Evolutionary conservation across 2,888 invertebrate genomes (phyloP).

Genomic region (Apodemia zela): DNA sequence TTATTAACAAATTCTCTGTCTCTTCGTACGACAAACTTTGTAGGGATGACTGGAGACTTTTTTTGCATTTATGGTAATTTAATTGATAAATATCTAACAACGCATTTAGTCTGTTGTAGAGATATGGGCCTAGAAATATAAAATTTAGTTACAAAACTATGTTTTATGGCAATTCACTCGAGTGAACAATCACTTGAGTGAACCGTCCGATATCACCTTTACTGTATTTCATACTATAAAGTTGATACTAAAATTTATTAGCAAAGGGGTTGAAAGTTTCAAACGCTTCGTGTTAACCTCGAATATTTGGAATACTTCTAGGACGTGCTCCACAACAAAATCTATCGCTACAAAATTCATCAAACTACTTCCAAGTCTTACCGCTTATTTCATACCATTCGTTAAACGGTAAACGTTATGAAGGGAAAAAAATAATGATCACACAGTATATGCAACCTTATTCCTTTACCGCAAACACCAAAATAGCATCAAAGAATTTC

Average conservation of each 20-base stretch:
- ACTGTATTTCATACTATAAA: background rate
- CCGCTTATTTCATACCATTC: conserved; percentile 25
- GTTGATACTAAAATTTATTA: conserved; percentile 7
- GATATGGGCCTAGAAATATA: too few species aligned
- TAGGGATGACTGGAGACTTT: too few species aligned
- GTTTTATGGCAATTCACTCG: too few species aligned
- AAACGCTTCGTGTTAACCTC: background rate
- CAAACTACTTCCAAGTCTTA: conserved; percentile 26
- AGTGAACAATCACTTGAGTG: too few species aligned
- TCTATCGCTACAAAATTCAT: conserved; percentile 28
- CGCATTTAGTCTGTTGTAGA: too few species aligned
- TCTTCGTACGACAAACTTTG: too few species aligned
- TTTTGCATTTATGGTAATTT: too few species aligned
- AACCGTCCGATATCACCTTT: too few species aligned
- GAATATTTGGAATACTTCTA: conserved; percentile 17
- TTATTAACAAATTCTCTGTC: too few species aligned
- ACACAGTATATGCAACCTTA: conserved; percentile 25
- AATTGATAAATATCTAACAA: too few species aligned
- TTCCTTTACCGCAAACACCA: conserved; percentile 21
- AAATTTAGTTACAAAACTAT: too few species aligned
- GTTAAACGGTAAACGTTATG: conserved; percentile 44
- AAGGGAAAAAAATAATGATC: conserved; percentile 35
- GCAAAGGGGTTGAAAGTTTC: conserved; percentile 5
- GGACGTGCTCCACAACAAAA: conserved; percentile 23
- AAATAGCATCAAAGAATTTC: conserved; percentile 27